phyloP scores from a whole-genome alignment of 2,113 vertebrate genomes.

The Podarcis muralis region DNA sequence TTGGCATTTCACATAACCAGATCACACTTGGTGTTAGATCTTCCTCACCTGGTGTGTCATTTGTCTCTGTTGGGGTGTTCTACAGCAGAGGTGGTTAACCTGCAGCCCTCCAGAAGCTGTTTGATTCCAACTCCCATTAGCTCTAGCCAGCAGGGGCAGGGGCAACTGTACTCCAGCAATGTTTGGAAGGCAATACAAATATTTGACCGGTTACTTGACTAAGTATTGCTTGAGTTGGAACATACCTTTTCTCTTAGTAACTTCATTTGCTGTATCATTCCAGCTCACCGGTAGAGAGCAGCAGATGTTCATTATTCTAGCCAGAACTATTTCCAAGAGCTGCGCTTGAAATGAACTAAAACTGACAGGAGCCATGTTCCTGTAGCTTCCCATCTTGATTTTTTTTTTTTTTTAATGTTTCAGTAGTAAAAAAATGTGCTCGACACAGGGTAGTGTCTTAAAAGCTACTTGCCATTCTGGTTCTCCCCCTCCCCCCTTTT shows the following conservation, averaged over 20 bases:
- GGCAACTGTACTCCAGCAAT: too few species aligned
- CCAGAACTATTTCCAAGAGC: too few species aligned
- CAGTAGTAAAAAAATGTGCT: conserved; percentile 8
- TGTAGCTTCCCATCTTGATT: not conserved
- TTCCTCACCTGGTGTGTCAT: not conserved
- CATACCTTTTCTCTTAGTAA: not conserved
- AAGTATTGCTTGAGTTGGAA: not conserved
- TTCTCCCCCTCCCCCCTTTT: too few species aligned
- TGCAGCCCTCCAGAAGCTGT: too few species aligned
- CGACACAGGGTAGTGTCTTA: not conserved
- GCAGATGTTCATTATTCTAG: not conserved
- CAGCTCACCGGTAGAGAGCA: conserved; percentile 16
- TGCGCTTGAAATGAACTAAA: not conserved
- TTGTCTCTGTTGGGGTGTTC: not conserved
- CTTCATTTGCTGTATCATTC: not conserved
- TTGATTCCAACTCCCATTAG: too few species aligned
- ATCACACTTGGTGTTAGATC: not conserved
- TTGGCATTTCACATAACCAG: not conserved
- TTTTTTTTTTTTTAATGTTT: conserved; percentile 3
- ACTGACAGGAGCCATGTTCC: conserved; percentile 8
- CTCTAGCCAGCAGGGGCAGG: too few species aligned
- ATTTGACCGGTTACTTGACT: not conserved
- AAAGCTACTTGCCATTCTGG: not conserved
- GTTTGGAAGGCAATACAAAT: not conserved
- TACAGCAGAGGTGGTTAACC: too few species aligned